A percentile compares a stretch with the other conserved stretches of the same genome.
Evolutionary conservation across 2,797 vertebrate genomes (phyloP).

Genomic region (Aldrovandia affinis): DNA sequence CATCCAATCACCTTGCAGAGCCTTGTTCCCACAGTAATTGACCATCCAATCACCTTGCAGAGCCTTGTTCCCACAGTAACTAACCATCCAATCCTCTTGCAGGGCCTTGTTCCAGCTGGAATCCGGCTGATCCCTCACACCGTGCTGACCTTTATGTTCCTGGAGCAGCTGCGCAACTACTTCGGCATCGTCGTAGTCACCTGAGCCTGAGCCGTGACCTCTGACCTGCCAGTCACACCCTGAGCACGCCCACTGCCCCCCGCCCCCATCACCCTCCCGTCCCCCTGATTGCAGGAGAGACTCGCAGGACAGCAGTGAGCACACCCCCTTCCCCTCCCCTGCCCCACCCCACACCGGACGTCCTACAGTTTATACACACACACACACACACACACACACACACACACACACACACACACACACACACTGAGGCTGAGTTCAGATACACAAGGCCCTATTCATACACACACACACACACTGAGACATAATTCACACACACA

Average conservation of each 20-base stretch:
- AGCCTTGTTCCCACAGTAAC: not conserved
- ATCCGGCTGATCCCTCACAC: constrained; percentile 93
- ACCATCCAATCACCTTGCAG: constrained; percentile 33
- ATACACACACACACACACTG: not conserved
- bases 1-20: not conserved
- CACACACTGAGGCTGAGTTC: not conserved
- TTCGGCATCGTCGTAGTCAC: constrained; percentile 84
- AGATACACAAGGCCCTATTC: no score
- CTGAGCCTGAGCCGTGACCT: constrained; percentile 61
- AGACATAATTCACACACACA: not conserved
- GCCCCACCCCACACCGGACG: not conserved
- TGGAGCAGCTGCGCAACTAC: constrained; percentile 90
- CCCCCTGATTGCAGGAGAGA: not conserved
- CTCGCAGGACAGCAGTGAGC: not conserved
- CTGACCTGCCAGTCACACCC: not conserved
- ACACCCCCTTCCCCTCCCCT: not conserved
- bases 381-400: not conserved
- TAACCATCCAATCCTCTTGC: constrained; percentile 33
- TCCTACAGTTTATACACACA: not conserved
- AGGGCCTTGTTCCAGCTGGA: constrained; percentile 93
- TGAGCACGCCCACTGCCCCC: constrained; percentile 8
- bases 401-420: not conserved
- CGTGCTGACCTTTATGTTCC: constrained; percentile 91
- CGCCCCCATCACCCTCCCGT: not conserved
- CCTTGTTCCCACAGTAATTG: not conserved